Evolutionary conservation across 53 echinoderm and acorn worm species (phyloP), one percentile per base, ranked within the genome.

Genomic region (Astropecten irregularis): DNA sequence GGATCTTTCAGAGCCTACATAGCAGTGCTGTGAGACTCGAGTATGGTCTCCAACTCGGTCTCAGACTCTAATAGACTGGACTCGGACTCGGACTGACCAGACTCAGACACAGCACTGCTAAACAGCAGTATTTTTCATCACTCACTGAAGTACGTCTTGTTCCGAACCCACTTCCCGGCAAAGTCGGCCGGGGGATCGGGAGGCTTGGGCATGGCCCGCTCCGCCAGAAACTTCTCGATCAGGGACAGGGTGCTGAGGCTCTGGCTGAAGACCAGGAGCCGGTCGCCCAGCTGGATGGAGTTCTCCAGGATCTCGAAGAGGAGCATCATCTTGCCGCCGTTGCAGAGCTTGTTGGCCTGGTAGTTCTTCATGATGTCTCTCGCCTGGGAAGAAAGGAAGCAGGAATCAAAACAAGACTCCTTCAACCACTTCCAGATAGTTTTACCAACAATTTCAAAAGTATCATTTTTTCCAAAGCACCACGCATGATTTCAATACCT

Each of bases 321-420:
- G 9, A 94, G 50, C 53, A 97, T 83, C 92, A 95, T 95, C 86
- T 99, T 99, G 63, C 93, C 90, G 34, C 99, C 92, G 59, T 92
- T 94, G 69, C 34, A 63, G 28, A 97, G 44, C 56, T 88, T 87
- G 67, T 81, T 70, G 16, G 65, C 62, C 49, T 83, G 88, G 90
- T 97, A 97, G 69, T 92, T 94, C 89, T 92, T 94, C 94, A 97
- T 97, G 42, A 94, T 91, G 47, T 94, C 94, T 36, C 93, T 34
- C 8, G 99, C 99, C 94, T 94, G 68, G 2, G 4, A 65, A 61
- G 2, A 1, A 8, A 54, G 0, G 22, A 2, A 51, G 16, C 23
- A 56, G 23, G 23, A 23, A 56, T 21, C n/a, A n/a, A n/a, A n/a
- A n/a, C n/a, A n/a, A n/a, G n/a, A n/a, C n/a, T n/a, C n/a, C n/a